Conservation (phyloP, 1,140 invertebrate genomes). For the Atta texana region DNA sequence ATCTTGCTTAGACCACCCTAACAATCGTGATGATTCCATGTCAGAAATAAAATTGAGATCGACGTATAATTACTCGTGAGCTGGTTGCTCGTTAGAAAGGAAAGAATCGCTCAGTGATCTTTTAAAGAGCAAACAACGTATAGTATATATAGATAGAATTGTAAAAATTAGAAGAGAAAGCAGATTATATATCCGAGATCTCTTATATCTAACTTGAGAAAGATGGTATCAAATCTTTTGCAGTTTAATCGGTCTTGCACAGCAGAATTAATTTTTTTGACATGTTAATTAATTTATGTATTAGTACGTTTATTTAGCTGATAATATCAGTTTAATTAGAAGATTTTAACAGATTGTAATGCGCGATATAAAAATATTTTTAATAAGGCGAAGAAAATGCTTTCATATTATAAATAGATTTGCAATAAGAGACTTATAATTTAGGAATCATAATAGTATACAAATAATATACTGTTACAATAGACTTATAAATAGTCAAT, state of each 20-base stretch:
- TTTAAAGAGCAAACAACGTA: background rate
- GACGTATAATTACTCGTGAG: constrained; percentile 68
- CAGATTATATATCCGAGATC: constrained; percentile 15
- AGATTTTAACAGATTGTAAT: constrained; percentile 10
- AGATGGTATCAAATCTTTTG: constrained; percentile 31
- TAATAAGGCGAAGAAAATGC: background rate
- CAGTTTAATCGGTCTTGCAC: background rate
- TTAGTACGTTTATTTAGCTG: background rate
- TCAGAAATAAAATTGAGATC: constrained; percentile 70
- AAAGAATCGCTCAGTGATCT: constrained; percentile 36
- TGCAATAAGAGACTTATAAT: background rate
- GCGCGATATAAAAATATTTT: background rate
- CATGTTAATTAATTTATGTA: background rate
- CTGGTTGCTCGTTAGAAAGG: constrained; percentile 65
- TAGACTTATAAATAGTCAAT: background rate
- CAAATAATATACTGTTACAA: background rate
- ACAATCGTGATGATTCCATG: constrained; percentile 30
- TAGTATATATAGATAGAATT: constrained; percentile 8
- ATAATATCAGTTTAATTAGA: constrained; percentile 22
- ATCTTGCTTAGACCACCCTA: constrained; percentile 22
- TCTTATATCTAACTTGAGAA: constrained; percentile 15
- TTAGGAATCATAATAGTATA: background rate
- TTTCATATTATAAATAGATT: background rate
- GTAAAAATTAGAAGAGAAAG: constrained; percentile 52
- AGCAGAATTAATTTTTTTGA: background rate